Base-by-base conservation (phyloP, 2,797 vertebrate genomes). In the Cynopterus sphinx region DNA sequence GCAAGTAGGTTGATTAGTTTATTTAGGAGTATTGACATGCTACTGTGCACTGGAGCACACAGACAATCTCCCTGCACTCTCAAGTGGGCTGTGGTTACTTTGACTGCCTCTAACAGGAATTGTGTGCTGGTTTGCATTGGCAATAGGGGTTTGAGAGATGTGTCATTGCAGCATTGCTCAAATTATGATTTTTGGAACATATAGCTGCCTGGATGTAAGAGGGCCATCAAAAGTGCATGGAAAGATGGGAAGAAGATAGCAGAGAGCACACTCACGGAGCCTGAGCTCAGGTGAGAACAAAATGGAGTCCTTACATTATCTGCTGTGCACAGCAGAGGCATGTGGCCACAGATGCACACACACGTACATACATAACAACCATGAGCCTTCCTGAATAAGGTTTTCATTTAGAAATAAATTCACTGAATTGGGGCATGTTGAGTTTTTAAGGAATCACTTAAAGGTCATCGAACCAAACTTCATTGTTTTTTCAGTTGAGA, bases 1-100 rank as follows among this genome's bases (percentile, higher is more conserved):
- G 93, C 97, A 97, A 95, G 96, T 95, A 92, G 96, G 70, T 2
- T 70, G 86, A 96, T 93, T 73, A 71, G 96, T 89, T 97, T 86
- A 75, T 92, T 95, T 84, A 90, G 96, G 82, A 46, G 77, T 95
- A 91, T 0, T 68, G 97, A 94, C 94, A 96, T 73, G 96, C 94
- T 61, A 53, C 1, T 17, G 79, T 11, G 93, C 87, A 24, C 81
- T 24, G 68, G 78, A 91, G 96, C 8, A 0, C 55, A 43, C 94
- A 94, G 93, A 79, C 91, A 39, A 49, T 78, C 93, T 97, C 87
- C 33, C 77, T 36, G 94, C 89, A 97, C 0, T 71, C 96, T 96
- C 51, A 26, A 97, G 75, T 43, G 84, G 87, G 79, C 94, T 61
- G 43, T 71, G 85, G 85, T 91, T 90, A 94, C 97, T 91, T 91